A percentile compares a stretch with the other conserved stretches of the same genome.
phyloP scores from a whole-genome alignment of 2,113 vertebrate genomes.

The Ophiodon elongatus region DNA sequence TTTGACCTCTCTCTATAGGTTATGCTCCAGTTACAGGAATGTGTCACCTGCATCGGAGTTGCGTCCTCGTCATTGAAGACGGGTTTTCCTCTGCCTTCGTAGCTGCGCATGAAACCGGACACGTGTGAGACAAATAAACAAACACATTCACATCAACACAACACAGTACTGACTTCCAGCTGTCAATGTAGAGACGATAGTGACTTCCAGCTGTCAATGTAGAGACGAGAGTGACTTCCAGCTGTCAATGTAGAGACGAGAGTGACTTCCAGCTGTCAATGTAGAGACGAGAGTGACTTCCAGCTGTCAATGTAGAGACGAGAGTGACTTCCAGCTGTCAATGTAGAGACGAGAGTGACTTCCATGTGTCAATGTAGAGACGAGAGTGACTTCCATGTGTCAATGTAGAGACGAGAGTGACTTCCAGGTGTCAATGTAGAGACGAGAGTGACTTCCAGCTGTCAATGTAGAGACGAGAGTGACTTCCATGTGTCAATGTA shows the following conservation, averaged over 20 bases:
- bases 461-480: too few species aligned
- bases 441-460: too few species aligned
- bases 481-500: too few species aligned
- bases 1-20: constrained; percentile 79
- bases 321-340: too few species aligned
- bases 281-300: not conserved
- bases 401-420: too few species aligned
- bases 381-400: too few species aligned
- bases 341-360: too few species aligned
- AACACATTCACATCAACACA: not conserved
- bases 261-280: not conserved
- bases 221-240: not conserved
- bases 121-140: constrained; percentile 88
- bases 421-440: too few species aligned
- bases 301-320: too few species aligned
- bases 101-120: constrained; percentile 95
- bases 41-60: constrained; percentile 94
- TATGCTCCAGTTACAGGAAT: constrained; percentile 96
- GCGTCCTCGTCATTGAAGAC: constrained; percentile 94
- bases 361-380: too few species aligned
- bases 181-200: not conserved
- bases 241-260: not conserved
- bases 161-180: too few species aligned
- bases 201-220: too few species aligned
- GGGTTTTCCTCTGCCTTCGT: constrained; percentile 97